Percentiles rank a stretch among this genome's conserved stretches.
Conservation (phyloP, 2,888 invertebrate species). For the Heteropelma amictum region DNA sequence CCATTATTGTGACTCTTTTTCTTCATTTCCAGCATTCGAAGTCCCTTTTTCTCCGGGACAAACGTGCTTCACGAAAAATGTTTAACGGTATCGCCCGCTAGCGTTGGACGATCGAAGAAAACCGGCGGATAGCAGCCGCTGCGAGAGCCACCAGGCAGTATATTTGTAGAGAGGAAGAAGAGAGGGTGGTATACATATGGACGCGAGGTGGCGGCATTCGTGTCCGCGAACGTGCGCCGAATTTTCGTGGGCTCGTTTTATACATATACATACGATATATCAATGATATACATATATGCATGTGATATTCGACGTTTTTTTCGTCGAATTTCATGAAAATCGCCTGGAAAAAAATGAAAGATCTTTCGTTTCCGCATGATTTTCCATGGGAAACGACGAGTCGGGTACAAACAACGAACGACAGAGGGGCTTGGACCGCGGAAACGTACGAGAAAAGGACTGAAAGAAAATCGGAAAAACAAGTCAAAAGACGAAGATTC, state of each 20-base stretch:
- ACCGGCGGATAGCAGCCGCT: conserved; percentile 19
- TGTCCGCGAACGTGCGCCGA: conserved; percentile 55
- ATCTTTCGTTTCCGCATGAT: conserved; percentile 1
- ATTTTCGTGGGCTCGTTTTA: conserved; percentile 41
- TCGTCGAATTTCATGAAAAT: conserved; percentile 36
- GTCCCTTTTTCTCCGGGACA: background rate
- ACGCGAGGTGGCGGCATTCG: conserved; percentile 9
- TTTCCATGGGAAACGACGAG: conserved; percentile 18
- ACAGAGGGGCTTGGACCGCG: background rate
- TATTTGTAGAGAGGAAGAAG: conserved; percentile 13
- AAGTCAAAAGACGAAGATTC: conserved; percentile 23
- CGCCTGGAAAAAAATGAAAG: conserved; percentile 34
- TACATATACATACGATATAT: background rate
- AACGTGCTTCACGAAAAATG: conserved; percentile 47
- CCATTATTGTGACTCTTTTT: conserved; percentile 34
- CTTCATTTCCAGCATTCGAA: conserved; percentile 18
- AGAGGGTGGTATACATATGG: conserved; percentile 24
- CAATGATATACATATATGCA: background rate
- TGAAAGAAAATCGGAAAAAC: conserved; percentile 12
- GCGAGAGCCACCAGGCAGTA: conserved; percentile 11
- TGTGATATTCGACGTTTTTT: conserved; percentile 13
- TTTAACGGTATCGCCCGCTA: conserved; percentile 55
- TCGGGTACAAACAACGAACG: conserved; percentile 17
- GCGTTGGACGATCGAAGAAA: conserved; percentile 31
- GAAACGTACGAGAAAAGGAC: background rate